Evolutionary conservation across 2,113 vertebrate genomes (phyloP), one percentile per base, ranked within the genome.

Genomic region (Shinisaurus crocodilurus): DNA sequence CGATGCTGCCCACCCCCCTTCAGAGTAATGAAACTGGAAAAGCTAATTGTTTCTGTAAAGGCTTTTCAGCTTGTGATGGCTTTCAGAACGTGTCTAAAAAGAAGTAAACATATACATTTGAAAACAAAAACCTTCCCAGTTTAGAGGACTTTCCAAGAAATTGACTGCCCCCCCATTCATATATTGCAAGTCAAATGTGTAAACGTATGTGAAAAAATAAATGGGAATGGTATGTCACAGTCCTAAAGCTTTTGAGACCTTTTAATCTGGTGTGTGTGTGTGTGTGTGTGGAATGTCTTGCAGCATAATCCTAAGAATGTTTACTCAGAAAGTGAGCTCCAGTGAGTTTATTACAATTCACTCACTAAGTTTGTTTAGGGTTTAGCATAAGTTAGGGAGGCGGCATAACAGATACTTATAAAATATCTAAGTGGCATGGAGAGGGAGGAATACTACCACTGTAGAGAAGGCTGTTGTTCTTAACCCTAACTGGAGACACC

Each of bases 21-120:
- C 92, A 83, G 60, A 48, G 77, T 82, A 60, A 80, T 63, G 27
- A 89, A 87, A 67, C 32, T 1, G 29, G 86, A 92, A 43, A 92
- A 89, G 77, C 90, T 86, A 91, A 96, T 87, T 80, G 84, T 79
- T 96, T 88, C 91, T 92, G 48, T 18, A 90, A 91, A 75, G 85
- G 32, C 87, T 88, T 94, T 63, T 90, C 34, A 86, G 63, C 69
- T 87, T 0, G 0, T 40, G 82, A 85, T 82, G 89, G 86, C 91
- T 93, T 94, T 93, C 0, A 57, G 65, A 63, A 37, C 86, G 85
- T 37, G 85, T 86, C 88, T 88, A 72, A 67, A n/a, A 63, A 94
- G 25, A 63, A 77, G 54, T 23, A 87, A 63, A 45, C 23, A 60
- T 25, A 37, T 76, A 90, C 57, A 85, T 92, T 92, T 84, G 91